Conservation (phyloP, 2,797 vertebrate genomes). For the Pipistrellus pygmaeus region DNA sequence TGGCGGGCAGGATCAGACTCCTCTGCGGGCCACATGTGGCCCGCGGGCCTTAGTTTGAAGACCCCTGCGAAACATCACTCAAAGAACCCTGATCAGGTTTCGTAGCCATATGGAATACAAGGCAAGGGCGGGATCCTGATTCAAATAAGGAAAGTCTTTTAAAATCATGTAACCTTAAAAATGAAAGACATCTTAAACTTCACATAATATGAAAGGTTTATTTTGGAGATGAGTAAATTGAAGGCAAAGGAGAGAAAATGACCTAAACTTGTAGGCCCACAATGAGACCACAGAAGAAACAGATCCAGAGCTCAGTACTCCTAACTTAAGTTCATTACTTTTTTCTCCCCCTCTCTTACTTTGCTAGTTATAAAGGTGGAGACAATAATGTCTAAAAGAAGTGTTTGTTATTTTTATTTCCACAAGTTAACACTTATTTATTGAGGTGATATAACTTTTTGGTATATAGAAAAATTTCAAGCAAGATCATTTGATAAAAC, state of each 20-base stretch:
- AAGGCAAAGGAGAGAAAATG: background rate
- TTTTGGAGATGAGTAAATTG: constrained; percentile 9
- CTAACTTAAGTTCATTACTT: background rate
- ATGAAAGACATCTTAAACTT: background rate
- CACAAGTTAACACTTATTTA: background rate
- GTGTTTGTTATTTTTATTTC: background rate
- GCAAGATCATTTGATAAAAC: background rate
- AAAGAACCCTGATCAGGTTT: background rate
- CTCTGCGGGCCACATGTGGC: no score
- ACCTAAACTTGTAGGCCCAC: background rate
- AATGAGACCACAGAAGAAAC: background rate
- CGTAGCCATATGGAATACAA: background rate
- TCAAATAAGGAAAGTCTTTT: background rate
- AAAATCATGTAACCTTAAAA: background rate
- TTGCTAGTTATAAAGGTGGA: background rate
- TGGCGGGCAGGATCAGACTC: no score
- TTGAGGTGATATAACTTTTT: constrained; percentile 2
- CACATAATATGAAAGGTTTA: background rate
- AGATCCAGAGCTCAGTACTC: background rate
- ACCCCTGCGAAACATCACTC: background rate
- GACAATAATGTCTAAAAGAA: background rate
- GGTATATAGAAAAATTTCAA: background rate
- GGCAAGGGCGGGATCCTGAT: background rate
- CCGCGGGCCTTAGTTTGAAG: no score
- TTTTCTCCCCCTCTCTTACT: background rate